Conservation (phyloP, 1,140 invertebrate genomes). For the Trachelipus rathkii region DNA sequence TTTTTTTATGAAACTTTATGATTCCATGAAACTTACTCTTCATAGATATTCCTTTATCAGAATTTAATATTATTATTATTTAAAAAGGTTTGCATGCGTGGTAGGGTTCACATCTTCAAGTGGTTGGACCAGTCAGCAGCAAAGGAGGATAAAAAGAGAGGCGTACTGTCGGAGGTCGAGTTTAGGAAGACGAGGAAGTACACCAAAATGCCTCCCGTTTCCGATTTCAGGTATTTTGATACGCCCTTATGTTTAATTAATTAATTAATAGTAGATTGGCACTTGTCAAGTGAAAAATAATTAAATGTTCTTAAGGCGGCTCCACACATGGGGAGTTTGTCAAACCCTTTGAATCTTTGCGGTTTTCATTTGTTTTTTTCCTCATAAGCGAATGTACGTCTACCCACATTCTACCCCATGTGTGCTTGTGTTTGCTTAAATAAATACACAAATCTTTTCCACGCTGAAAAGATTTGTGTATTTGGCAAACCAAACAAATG, state of each 20-base stretch:
- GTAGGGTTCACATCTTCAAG: conserved; percentile 89
- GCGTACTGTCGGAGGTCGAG: conserved; percentile 48
- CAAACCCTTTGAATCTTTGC: no score
- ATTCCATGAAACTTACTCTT: no score
- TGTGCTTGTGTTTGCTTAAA: no score
- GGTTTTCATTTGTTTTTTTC: no score
- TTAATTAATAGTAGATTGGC: not conserved
- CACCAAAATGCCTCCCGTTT: conserved; percentile 24
- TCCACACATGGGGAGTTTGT: no score
- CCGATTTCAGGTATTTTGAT: conserved; percentile 37
- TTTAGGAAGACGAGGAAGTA: conserved; percentile 46
- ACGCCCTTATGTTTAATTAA: not conserved
- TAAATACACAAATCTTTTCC: no score
- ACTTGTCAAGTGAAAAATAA: not conserved
- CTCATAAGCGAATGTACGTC: no score
- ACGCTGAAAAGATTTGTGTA: no score
- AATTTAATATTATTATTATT: conserved; percentile 29
- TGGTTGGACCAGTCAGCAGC: conserved; percentile 82
- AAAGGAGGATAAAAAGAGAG: conserved; percentile 54
- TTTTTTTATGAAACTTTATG: not conserved
- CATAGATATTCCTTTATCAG: no score
- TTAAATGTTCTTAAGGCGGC: no score
- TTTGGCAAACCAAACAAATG: no score
- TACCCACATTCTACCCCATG: no score
- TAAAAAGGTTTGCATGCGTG: conserved; percentile 78